Evolutionary conservation across 1,140 invertebrate genomes (phyloP).

Genomic region (Drosophila kohkoa): DNA sequence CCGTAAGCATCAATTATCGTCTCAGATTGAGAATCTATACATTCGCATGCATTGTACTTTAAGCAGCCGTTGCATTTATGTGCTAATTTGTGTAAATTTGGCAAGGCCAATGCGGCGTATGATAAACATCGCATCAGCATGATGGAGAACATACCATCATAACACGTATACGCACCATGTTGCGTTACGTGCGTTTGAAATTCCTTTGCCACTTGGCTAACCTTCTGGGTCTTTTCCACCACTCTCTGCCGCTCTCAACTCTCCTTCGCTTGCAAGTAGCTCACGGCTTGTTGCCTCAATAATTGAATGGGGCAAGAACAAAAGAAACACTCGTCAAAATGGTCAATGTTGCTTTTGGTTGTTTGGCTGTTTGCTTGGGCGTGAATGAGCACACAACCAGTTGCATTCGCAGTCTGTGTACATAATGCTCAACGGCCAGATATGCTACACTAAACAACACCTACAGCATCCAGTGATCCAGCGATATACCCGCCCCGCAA

Average conservation of each 20-base stretch:
- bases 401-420: not conserved
- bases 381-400: slow-evolving; percentile 37
- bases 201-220: slow-evolving; percentile 76
- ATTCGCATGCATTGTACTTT: slow-evolving; percentile 2
- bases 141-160: not conserved
- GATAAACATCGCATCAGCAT: slow-evolving; percentile 44
- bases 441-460: not conserved
- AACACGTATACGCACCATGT: slow-evolving; percentile 64
- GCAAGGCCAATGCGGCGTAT: slow-evolving; percentile 64
- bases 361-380: slow-evolving; percentile 19
- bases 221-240: slow-evolving; percentile 49
- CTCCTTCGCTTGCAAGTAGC: slow-evolving; percentile 29
- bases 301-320: slow-evolving; percentile 27
- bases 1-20: slow-evolving; percentile 50
- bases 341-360: slow-evolving; percentile 14
- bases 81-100: slow-evolving; percentile 63
- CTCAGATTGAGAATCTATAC: slow-evolving; percentile 12
- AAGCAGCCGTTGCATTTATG: slow-evolving; percentile 57
- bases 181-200: slow-evolving; percentile 43
- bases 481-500: not conserved
- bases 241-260: not conserved
- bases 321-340: slow-evolving; percentile 24
- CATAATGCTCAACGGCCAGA: not conserved
- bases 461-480: not conserved
- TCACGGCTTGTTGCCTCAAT: not conserved